phyloP scores from a whole-genome alignment of 2,113 vertebrate species.

The Ciconia stormi region DNA sequence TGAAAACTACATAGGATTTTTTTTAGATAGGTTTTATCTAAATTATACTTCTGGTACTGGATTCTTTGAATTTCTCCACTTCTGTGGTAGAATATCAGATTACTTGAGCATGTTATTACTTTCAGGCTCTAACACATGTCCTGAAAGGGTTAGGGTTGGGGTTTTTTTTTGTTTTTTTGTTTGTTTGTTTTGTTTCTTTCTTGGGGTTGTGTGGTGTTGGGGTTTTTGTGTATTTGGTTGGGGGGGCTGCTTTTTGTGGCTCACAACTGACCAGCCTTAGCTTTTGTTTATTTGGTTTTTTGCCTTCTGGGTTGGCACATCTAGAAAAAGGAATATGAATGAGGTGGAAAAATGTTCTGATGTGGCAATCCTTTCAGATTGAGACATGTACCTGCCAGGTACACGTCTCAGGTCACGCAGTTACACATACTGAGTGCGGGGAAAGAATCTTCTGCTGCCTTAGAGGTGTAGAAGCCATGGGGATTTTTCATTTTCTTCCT shows the following conservation, averaged over 20 bases:
- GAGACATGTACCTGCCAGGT: not conserved
- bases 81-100: not conserved
- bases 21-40: not conserved
- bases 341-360: not conserved
- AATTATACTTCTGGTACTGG: not conserved
- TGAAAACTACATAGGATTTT: not conserved
- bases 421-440: not conserved
- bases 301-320: not conserved
- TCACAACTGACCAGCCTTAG: not conserved
- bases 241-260: not conserved
- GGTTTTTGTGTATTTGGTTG: not conserved
- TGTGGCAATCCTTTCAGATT: not conserved
- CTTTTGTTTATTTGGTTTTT: not conserved
- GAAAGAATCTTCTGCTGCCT: not conserved
- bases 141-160: not conserved
- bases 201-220: not conserved
- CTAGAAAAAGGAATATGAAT: not conserved
- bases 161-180: not conserved
- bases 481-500: not conserved
- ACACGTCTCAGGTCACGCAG: not conserved
- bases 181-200: not conserved
- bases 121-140: not conserved
- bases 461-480: not conserved
- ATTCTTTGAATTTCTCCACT: not conserved
- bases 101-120: not conserved